These are phyloP conservation scores for Pantherophis vulpinus DNA, from an alignment of 2,797 vertebrate species.

Conservation along the genomic window DNA sequence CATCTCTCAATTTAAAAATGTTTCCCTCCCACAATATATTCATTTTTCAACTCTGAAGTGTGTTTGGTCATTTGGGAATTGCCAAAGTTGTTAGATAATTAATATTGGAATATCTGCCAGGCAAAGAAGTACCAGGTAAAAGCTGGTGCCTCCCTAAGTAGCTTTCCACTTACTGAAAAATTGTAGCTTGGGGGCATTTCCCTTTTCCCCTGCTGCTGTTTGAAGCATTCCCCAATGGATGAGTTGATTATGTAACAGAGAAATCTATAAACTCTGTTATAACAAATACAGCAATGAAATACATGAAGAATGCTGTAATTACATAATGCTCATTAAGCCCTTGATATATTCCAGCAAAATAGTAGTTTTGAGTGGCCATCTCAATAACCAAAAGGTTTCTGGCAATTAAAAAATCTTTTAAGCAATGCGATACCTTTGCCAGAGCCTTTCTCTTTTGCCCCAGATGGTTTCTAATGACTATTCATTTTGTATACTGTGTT, in stretches of 20 bases:
- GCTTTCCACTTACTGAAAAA: not conserved
- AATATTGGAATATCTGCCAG: not conserved
- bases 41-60: not conserved
- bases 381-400: not conserved
- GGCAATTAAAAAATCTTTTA: not conserved
- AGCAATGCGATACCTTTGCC: not conserved
- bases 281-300: not conserved
- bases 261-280: not conserved
- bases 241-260: not conserved
- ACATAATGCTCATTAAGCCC: not conserved
- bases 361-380: not conserved
- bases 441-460: not conserved
- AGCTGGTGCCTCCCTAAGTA: not conserved
- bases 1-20: not conserved
- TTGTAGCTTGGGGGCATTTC: not conserved
- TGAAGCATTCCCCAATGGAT: not conserved
- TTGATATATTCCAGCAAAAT: not conserved
- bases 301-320: not conserved
- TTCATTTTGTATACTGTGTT: not conserved
- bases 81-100: not conserved
- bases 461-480: not conserved
- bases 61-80: not conserved
- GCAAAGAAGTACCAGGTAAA: not conserved
- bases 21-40: not conserved
- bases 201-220: not conserved